These are phyloP conservation scores for Epinotia bilunana DNA, from an alignment of 2,888 invertebrate species.

Conservation along the genomic window DNA sequence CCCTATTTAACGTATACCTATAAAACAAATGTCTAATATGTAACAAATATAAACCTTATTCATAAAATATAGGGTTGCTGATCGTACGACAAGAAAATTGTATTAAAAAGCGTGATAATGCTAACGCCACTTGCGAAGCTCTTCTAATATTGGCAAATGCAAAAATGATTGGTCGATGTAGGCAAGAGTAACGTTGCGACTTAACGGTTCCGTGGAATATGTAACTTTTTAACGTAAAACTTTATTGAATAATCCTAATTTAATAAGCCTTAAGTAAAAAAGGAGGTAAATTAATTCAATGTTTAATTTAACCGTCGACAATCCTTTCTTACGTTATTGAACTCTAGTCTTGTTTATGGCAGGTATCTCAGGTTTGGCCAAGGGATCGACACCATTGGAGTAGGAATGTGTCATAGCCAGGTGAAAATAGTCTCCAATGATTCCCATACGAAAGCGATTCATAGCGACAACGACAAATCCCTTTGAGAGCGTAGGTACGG, in stretches of 20 bases:
- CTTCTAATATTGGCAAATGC: slow-evolving; percentile 28
- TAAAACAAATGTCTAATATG: not conserved
- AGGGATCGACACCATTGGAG: too few relatives aligned
- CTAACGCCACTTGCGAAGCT: slow-evolving; percentile 22
- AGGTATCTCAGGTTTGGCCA: too few relatives aligned
- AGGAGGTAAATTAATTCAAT: too few relatives aligned
- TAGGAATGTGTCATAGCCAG: too few relatives aligned
- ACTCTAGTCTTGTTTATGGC: too few relatives aligned
- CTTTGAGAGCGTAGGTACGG: too few relatives aligned
- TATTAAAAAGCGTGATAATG: slow-evolving; percentile 30
- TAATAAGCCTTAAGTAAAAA: too few relatives aligned
- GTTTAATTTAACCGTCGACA: too few relatives aligned
- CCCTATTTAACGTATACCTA: not conserved
- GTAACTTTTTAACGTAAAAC: not conserved
- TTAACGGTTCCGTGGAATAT: slow-evolving; percentile 8
- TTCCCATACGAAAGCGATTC: not conserved
- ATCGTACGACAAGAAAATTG: slow-evolving; percentile 13
- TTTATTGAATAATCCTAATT: too few relatives aligned
- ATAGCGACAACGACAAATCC: not conserved
- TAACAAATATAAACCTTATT: not conserved
- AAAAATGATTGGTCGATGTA: slow-evolving; percentile 27
- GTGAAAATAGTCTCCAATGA: not conserved
- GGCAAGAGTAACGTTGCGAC: not conserved
- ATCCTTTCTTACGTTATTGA: too few relatives aligned
- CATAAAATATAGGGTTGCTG: not conserved